Percentiles rank a stretch among this genome's conserved stretches.
These are phyloP conservation scores for Alloscopus bannaensis DNA, from an alignment of 2,888 invertebrate species.

Conservation along the genomic window DNA sequence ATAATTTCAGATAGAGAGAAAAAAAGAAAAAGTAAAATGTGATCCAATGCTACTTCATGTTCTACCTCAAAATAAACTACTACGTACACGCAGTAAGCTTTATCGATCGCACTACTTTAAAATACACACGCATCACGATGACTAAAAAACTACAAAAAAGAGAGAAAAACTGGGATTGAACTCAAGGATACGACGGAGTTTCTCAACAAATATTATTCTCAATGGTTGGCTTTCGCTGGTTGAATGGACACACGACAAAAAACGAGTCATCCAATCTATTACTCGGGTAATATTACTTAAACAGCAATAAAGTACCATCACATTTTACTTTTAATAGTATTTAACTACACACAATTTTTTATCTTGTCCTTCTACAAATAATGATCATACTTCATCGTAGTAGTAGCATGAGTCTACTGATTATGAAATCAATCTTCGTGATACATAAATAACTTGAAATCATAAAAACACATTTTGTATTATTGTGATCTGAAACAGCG, in stretches of 20 bases:
- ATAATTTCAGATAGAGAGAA: slow-evolving; percentile 48
- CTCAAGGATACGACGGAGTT: slow-evolving; percentile 9
- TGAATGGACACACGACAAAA: not conserved
- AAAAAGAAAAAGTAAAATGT: slow-evolving; percentile 6
- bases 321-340: slow-evolving; percentile 1
- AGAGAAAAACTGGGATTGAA: slow-evolving; percentile 35
- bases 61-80: slow-evolving; percentile 27
- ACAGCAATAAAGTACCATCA: slow-evolving; percentile 20
- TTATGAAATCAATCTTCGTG: slow-evolving; percentile 60
- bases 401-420: not conserved
- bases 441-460: slow-evolving; percentile 61
- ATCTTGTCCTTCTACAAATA: too few relatives aligned
- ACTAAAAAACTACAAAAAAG: slow-evolving; percentile 5
- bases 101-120: slow-evolving; percentile 19
- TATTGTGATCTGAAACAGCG: slow-evolving; percentile 3
- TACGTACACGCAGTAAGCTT: slow-evolving; percentile 8
- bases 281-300: slow-evolving; percentile 13
- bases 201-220: not conserved
- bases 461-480: slow-evolving; percentile 27
- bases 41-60: slow-evolving; percentile 36
- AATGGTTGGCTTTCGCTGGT: slow-evolving; percentile 9
- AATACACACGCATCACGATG: slow-evolving; percentile 19
- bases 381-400: too few relatives aligned
- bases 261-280: slow-evolving; percentile 20
- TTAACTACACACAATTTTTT: slow-evolving; percentile 1